A percentile compares a stretch with the other conserved stretches of the same genome.
These are phyloP conservation scores for Brachypalpus laphriformis DNA, from an alignment of 2,888 invertebrate genomes.

Conservation along the genomic window DNA sequence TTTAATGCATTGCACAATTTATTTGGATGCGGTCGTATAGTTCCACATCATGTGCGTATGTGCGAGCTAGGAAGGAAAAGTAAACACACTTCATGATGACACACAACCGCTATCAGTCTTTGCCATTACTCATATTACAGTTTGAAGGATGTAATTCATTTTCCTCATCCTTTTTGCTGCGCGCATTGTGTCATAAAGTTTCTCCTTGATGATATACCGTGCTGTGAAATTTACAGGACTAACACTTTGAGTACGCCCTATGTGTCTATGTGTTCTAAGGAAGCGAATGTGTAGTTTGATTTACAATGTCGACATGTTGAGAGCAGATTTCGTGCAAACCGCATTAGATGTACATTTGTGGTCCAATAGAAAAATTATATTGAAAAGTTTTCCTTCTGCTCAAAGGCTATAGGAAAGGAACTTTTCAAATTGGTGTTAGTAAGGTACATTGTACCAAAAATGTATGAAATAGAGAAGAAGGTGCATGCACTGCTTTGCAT, in stretches of 20 bases:
- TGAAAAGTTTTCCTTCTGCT: conserved; percentile 13
- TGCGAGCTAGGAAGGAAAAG: conserved; percentile 14
- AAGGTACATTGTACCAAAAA: not conserved
- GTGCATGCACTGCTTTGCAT: not conserved
- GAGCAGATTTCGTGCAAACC: conserved; percentile 14
- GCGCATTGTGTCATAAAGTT: conserved; percentile 16
- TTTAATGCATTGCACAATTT: conserved; percentile 53
- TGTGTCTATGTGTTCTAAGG: not conserved
- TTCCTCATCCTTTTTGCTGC: conserved; percentile 44
- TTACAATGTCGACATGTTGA: conserved; percentile 30
- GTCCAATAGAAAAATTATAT: conserved; percentile 27
- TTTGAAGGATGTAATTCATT: conserved; percentile 73
- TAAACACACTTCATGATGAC: conserved; percentile 63
- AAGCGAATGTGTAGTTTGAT: conserved; percentile 34
- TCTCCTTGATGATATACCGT: not conserved
- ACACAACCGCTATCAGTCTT: conserved; percentile 63
- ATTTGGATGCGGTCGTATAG: conserved; percentile 48
- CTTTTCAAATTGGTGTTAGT: not conserved
- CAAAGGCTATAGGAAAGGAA: not conserved
- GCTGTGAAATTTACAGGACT: not conserved
- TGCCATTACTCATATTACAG: conserved; percentile 72
- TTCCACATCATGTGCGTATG: not conserved
- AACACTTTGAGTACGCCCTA: not conserved
- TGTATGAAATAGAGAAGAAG: not conserved
- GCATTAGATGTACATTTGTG: conserved; percentile 40